These are phyloP conservation scores for Spialia ferax DNA, from an alignment of 2,888 invertebrate species.

Conservation along the genomic window DNA sequence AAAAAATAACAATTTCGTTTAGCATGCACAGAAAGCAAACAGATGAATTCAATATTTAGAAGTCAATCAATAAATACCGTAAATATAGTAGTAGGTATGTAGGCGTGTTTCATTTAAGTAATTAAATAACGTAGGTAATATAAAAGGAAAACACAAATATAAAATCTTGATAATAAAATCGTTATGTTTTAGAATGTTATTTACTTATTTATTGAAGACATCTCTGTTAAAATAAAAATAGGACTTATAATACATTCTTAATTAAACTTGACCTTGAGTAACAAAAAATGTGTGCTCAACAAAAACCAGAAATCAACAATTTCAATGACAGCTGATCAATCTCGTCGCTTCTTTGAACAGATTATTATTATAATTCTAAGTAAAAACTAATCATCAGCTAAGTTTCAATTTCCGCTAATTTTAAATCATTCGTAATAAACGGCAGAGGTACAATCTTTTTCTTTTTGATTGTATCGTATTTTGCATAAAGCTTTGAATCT, in stretches of 20 bases:
- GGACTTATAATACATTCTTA: neutral
- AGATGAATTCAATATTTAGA: too few species aligned
- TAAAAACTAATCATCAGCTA: neutral
- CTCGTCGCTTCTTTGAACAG: neutral
- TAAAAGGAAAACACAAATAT: too few species aligned
- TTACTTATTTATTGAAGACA: too few species aligned
- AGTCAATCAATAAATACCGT: too few species aligned
- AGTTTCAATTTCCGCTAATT: neutral
- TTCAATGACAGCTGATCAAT: slow-evolving; percentile 2
- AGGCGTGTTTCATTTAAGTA: too few species aligned
- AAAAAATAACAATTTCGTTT: too few species aligned
- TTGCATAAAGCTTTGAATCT: neutral
- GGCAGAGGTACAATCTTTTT: neutral
- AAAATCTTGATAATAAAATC: too few species aligned
- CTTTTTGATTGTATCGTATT: neutral
- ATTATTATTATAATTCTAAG: neutral
- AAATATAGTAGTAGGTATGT: too few species aligned
- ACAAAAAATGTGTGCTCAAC: neutral
- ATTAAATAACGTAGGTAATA: too few species aligned
- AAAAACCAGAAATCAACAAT: neutral
- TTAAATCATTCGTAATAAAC: neutral
- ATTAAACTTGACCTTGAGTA: neutral
- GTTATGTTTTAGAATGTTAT: too few species aligned
- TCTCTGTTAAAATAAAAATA: too few species aligned
- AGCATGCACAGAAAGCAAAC: too few species aligned